Percentiles rank a stretch among this genome's conserved stretches.
phyloP scores from a whole-genome alignment of 2,797 vertebrate genomes.

The Squalus acanthias region DNA sequence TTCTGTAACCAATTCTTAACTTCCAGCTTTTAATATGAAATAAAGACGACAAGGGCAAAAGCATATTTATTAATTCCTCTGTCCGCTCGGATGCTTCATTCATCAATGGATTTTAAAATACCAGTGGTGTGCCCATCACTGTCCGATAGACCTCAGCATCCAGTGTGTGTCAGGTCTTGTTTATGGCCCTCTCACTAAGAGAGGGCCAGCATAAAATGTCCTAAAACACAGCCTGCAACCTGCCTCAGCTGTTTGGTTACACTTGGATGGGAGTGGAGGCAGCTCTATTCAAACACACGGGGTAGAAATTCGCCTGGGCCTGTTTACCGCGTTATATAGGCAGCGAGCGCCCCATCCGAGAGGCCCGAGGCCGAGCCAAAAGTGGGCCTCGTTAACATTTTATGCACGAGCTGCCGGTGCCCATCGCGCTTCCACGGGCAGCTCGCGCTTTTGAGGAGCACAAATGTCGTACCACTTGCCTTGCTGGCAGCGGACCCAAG shows the following conservation, averaged over 20 bases:
- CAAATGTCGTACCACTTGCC: background rate
- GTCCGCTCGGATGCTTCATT: background rate
- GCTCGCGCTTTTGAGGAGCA: background rate
- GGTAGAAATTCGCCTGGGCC: background rate
- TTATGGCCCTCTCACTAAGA: background rate
- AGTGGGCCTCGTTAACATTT: background rate
- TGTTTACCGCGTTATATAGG: background rate
- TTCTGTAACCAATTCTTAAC: background rate
- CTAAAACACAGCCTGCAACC: background rate
- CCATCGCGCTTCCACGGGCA: background rate
- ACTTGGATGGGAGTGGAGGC: background rate
- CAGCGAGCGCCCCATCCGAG: background rate
- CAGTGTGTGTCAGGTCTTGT: too few species aligned
- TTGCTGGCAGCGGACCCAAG: background rate
- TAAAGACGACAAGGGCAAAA: background rate
- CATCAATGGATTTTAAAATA: background rate
- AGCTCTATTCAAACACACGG: too few species aligned
- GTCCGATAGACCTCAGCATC: background rate
- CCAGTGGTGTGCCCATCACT: background rate
- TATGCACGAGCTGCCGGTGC: background rate
- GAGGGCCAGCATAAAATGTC: background rate
- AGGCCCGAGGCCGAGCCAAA: background rate
- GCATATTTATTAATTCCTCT: background rate
- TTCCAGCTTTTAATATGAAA: conserved; percentile 18
- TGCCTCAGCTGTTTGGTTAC: background rate